Base-by-base conservation (phyloP, 2,797 vertebrate species). In the Halcyon smyrnensis region DNA sequence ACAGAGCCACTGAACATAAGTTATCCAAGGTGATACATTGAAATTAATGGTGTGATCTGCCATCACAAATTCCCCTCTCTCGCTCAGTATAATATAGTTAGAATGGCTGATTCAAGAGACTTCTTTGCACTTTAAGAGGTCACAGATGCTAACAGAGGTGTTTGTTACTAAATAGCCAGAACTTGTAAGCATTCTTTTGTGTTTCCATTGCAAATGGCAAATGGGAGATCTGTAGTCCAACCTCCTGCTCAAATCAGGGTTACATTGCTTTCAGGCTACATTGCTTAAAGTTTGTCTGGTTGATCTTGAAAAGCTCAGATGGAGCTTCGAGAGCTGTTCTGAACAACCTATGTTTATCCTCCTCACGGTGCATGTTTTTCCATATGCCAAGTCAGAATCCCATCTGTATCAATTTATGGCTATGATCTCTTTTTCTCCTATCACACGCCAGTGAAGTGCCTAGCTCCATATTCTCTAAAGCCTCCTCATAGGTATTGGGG, bases 91-190 rank as follows among this genome's bases (percentile, higher is more conserved):
- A 15, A 17, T 30, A 39, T 23, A 25, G 28, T 50, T 62, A 74
- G 50, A 68, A 65, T 11, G n/a, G 41, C 17, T 56, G 8, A 64
- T 56, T 23, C 14, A 81, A 30, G 20, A 46, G 15, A 16, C 41
- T 34, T 69, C n/a, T 81, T 48, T 43, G 10, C 12, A 53, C 27
- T 51, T 37, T 25, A 51, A 69, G 39, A 27, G 54, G 12, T 51
- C 18, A 39, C 0, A 0, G 30, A 46, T 41, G 8, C 23, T 56
- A 50, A 46, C 15, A 41, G 36, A 80, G 3, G 3, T 20, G 18
- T 50, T 63, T 4, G 21, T 19, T 50, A 65, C 46, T 41, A 54
- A 74, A 74, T 34, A 77, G 57, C 3, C 34, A 77, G 36, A 87
- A 80, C 36, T n/a, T 71, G 23, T 9, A 60, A 64, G 6, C 5